These are phyloP conservation scores for Archips crataeganus DNA, from an alignment of 2,888 invertebrate species.

Conservation along the genomic window DNA sequence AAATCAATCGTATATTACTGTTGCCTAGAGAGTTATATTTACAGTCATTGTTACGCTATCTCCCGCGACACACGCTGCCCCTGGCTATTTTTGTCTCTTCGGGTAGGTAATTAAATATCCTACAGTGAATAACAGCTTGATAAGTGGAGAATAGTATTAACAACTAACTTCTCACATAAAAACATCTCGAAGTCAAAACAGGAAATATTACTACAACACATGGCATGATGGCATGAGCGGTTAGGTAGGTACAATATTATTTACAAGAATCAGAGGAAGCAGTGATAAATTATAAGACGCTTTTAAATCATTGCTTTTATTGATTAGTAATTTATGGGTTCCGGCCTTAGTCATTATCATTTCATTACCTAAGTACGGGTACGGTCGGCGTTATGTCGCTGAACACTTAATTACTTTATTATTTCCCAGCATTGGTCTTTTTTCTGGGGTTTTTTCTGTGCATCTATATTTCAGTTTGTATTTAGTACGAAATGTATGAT, in stretches of 20 bases:
- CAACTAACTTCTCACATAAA: conserved; percentile 5
- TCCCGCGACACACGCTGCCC: conserved; percentile 1
- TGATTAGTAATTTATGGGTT: background rate
- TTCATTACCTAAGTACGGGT: no score
- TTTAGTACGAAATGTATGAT: no score
- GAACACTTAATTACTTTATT: no score
- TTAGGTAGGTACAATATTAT: background rate
- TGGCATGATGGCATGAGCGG: background rate
- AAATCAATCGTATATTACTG: conserved; percentile 8
- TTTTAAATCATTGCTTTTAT: background rate
- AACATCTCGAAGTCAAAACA: conserved; percentile 24
- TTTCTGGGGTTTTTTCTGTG: no score
- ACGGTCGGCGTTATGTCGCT: no score
- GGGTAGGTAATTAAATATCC: conserved; percentile 25
- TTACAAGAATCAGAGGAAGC: conserved; percentile 14
- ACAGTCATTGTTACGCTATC: conserved; percentile 27
- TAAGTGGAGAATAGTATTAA: conserved; percentile 16
- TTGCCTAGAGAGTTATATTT: conserved; percentile 28
- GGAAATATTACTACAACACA: conserved; percentile 18
- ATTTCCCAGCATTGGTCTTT: no score
- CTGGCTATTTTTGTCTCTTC: conserved; percentile 31
- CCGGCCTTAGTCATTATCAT: background rate
- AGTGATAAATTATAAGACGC: background rate
- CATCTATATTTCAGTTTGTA: no score
- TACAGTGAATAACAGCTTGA: conserved; percentile 30